These are phyloP conservation scores for Lanistes nyassanus DNA, from an alignment of 1,140 invertebrate species.

Conservation along the genomic window DNA sequence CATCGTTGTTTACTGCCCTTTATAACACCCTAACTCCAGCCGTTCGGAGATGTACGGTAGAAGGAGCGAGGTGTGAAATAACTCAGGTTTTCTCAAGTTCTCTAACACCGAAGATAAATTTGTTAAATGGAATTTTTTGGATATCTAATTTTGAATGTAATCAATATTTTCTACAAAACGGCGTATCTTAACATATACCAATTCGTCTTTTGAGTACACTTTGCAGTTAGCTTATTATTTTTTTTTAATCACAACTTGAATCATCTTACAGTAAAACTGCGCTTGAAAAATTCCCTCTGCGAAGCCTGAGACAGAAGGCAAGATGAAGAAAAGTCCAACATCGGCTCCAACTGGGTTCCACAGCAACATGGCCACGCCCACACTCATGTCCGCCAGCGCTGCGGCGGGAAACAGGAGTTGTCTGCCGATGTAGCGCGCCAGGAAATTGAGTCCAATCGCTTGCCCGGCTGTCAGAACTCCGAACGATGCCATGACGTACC, in stretches of 20 bases:
- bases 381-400: slow-evolving; percentile 18
- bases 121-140: too few species aligned
- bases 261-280: slow-evolving; percentile 34
- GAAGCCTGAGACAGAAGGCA: slow-evolving; percentile 29
- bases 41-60: too few species aligned
- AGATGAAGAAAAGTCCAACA: slow-evolving; percentile 20
- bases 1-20: too few species aligned
- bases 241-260: neutral
- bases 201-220: too few species aligned
- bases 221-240: too few species aligned
- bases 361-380: slow-evolving; percentile 16
- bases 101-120: too few species aligned
- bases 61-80: too few species aligned
- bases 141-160: too few species aligned
- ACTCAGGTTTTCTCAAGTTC: too few species aligned
- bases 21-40: too few species aligned
- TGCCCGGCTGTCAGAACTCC: slow-evolving; percentile 22
- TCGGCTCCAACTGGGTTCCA: slow-evolving; percentile 15
- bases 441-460: slow-evolving; percentile 23
- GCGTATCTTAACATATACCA: too few species aligned
- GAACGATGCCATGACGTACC: slow-evolving; percentile 32
- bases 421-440: slow-evolving; percentile 22
- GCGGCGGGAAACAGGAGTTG: slow-evolving; percentile 22
- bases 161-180: too few species aligned
- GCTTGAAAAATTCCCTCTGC: slow-evolving; percentile 35